Percentiles rank a stretch among this genome's conserved stretches.
phyloP scores from a whole-genome alignment of 2,888 invertebrate genomes.

The Oligia fasciuncula region DNA sequence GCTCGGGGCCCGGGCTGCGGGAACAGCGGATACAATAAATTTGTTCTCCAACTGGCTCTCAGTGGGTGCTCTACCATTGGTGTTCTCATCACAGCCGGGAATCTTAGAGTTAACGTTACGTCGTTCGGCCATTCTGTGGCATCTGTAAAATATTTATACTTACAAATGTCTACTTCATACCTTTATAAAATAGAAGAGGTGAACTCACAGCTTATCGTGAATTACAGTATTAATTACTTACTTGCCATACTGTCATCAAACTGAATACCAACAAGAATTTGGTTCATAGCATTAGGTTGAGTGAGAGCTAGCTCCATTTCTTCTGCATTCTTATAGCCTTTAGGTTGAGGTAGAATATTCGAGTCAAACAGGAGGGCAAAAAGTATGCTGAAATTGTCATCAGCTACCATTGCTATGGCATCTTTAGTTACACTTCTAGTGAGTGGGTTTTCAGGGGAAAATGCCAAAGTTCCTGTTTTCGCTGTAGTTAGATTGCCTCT shows the following conservation, averaged over 20 bases:
- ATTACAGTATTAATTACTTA: conserved; percentile 72
- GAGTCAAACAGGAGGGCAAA: conserved; percentile 81
- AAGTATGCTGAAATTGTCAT: conserved; percentile 83
- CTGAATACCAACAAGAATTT: conserved; percentile 85
- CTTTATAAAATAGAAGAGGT: background rate
- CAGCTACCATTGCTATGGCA: conserved; percentile 83
- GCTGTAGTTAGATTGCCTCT: conserved; percentile 83
- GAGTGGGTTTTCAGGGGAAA: conserved; percentile 85
- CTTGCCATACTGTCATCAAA: conserved; percentile 86
- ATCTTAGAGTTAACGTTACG: conserved; percentile 90
- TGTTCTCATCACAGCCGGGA: conserved; percentile 91
- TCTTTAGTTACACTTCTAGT: conserved; percentile 81
- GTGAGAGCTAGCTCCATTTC: conserved; percentile 82
- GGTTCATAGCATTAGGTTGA: conserved; percentile 85
- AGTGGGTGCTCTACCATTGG: conserved; percentile 84
- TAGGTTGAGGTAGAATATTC: conserved; percentile 82
- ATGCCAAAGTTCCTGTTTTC: conserved; percentile 84
- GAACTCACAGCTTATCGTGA: background rate
- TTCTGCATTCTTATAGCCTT: conserved; percentile 80
- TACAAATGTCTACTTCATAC: conserved; percentile 1
- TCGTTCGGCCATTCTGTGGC: conserved; percentile 87
- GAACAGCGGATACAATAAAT: conserved; percentile 92
- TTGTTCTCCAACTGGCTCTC: conserved; percentile 92
- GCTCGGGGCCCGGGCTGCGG: conserved; percentile 93
- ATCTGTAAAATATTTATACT: conserved; percentile 70